Conservation (phyloP, 2,113 vertebrate genomes). For the Cyanocitta stelleri region DNA sequence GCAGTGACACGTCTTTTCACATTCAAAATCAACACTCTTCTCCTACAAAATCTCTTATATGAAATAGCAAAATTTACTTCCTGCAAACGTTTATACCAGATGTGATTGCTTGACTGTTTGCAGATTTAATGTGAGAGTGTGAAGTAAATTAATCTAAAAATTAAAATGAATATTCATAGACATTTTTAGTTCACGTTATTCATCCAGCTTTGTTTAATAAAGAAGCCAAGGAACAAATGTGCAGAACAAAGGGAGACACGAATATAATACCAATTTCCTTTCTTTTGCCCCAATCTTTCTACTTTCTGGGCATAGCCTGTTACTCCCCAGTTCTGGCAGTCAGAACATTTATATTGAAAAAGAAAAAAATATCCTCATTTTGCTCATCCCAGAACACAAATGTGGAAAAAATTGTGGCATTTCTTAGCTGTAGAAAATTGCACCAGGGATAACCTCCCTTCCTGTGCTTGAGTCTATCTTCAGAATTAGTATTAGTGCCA, state of each 20-base stretch:
- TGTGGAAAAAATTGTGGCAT: background rate
- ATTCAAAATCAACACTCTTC: background rate
- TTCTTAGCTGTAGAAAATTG: background rate
- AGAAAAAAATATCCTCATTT: background rate
- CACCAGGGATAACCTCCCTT: background rate
- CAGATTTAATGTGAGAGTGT: slow-evolving; percentile 5
- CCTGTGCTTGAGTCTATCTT: background rate
- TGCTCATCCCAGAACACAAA: background rate
- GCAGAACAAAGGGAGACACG: background rate
- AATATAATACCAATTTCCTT: background rate
- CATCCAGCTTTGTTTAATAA: background rate
- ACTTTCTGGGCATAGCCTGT: background rate
- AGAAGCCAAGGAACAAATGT: background rate
- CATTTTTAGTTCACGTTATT: background rate
- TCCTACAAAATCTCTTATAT: background rate
- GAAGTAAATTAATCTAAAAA: slow-evolving; percentile 24
- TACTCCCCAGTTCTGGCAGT: background rate
- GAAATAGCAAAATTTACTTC: background rate
- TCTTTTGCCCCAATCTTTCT: background rate
- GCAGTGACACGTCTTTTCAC: background rate
- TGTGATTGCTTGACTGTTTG: slow-evolving; percentile 28
- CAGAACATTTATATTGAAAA: background rate
- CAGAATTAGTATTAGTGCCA: slow-evolving; percentile 59
- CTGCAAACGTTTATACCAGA: background rate
- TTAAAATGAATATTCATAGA: slow-evolving; percentile 40